Evolutionary conservation across 2,888 invertebrate species (phyloP), one percentile per base, ranked within the genome.

Genomic region (Mesoligia furuncula): DNA sequence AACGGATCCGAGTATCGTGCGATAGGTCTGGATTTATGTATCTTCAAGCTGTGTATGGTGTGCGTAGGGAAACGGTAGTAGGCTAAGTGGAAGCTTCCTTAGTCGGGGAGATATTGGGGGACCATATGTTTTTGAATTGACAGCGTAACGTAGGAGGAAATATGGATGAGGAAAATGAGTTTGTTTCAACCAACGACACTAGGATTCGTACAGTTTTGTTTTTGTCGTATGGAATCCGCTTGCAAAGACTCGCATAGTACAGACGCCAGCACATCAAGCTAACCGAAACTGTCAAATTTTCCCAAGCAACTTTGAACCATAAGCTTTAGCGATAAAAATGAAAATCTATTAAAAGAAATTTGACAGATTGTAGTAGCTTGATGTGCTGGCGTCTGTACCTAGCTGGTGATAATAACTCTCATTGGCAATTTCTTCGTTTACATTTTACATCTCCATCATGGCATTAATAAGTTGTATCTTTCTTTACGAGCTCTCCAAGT

Each of bases 21-120:
- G 87, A 85, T 88, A 88, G 79, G 75, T 81, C 71, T 85, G 68
- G 76, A 86, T 85, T 83, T 85, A 88, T 80, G 87, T 88, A 88
- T 88, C 88, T 88, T 79, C 83, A 71, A 75, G 85, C 83, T 84
- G 31, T 70, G 78, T 78, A 71, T 67, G 78, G 75, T 67, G 73
- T 77, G 69, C 72, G 85, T 24, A 85, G 67, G 59, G 69, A 73
- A 65, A 75, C 57, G 74, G 66, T 81, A 74, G 24, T 72, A 27
- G 67, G 42, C 64, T 76, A 80, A 83, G 68, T 75, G 54, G 67
- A 54, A 2, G 70, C 59, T 85, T 71, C 67, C 81, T 62, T 73
- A 42, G 27, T 42, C 24, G 36, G 36, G 31, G 31, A 54, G 84
- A 80, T 84, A 80, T 75, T 79, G 61, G 59, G 36, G 31, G 20